These are phyloP conservation scores for Caretta caretta DNA, from an alignment of 2,113 vertebrate genomes.

Conservation along the genomic window DNA sequence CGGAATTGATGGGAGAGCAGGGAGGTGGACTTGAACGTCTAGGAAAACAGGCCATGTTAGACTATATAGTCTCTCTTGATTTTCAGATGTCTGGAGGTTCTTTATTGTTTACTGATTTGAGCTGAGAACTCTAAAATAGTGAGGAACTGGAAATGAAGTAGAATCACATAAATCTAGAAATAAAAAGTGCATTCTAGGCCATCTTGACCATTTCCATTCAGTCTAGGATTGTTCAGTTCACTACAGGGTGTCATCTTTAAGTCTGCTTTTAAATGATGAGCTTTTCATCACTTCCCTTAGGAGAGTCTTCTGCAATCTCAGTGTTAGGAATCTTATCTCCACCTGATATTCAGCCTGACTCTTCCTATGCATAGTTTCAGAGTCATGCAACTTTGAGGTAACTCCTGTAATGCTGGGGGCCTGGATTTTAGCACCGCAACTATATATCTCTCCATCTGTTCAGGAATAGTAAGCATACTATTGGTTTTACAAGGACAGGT, in stretches of 20 bases:
- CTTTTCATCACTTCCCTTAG: not conserved
- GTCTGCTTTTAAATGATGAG: rapidly evolving
- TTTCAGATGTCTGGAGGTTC: not conserved
- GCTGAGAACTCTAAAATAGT: not conserved
- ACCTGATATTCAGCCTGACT: not conserved
- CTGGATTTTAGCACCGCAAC: not conserved
- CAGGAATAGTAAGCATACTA: constrained; percentile 70
- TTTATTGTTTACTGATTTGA: not conserved
- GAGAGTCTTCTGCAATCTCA: not conserved
- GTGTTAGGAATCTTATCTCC: rapidly evolving
- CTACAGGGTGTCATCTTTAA: not conserved
- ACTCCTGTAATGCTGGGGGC: not conserved
- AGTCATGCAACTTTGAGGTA: not conserved
- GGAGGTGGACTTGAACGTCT: not conserved
- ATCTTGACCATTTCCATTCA: not conserved
- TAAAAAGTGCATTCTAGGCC: not conserved
- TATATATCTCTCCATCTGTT: constrained; percentile 42
- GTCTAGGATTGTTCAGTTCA: not conserved
- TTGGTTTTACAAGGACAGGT: constrained; percentile 67
- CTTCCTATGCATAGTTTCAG: not conserved
- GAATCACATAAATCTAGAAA: not conserved
- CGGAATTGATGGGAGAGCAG: not conserved
- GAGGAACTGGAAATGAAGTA: not conserved
- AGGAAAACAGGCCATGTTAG: not conserved
- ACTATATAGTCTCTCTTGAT: not conserved